A percentile compares a stretch with the other conserved stretches of the same genome.
Evolutionary conservation across 1,140 invertebrate species (phyloP).

Genomic region (Hormaphis cornu): DNA sequence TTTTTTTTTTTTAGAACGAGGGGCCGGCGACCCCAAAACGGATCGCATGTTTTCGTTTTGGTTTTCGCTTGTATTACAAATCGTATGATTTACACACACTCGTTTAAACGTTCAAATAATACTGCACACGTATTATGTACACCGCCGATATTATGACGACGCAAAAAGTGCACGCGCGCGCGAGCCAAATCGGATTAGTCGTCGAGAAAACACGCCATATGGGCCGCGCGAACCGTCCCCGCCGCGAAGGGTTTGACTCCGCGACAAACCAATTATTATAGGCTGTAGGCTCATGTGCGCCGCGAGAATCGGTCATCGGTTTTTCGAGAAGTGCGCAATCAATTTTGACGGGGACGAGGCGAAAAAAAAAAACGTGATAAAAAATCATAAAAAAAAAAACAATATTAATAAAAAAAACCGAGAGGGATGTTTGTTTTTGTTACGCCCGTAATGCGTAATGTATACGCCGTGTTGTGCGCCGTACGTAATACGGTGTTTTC

Average conservation of each 20-base stretch:
- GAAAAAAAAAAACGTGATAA: neutral
- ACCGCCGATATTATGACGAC: too few species aligned
- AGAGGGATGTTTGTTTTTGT: neutral
- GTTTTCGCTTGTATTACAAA: neutral
- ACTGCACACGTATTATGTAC: too few species aligned
- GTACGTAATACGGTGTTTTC: neutral
- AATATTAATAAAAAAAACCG: slow-evolving; percentile 2
- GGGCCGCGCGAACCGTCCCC: neutral
- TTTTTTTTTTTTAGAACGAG: neutral
- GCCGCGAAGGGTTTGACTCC: neutral
- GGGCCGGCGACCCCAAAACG: neutral
- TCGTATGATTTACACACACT: neutral
- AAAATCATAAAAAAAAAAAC: neutral
- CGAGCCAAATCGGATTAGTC: slow-evolving; percentile 23
- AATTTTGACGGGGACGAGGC: neutral
- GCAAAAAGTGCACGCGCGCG: neutral
- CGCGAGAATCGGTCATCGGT: slow-evolving; percentile 24
- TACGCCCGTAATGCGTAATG: too few species aligned
- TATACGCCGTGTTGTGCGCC: neutral
- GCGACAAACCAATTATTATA: slow-evolving; percentile 30
- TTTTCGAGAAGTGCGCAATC: slow-evolving; percentile 5
- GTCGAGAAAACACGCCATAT: slow-evolving; percentile 30
- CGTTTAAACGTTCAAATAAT: neutral
- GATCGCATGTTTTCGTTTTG: slow-evolving; percentile 18
- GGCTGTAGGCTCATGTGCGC: neutral